Base-by-base conservation (phyloP, 2,888 invertebrate species). In the Tetropium fuscum region DNA sequence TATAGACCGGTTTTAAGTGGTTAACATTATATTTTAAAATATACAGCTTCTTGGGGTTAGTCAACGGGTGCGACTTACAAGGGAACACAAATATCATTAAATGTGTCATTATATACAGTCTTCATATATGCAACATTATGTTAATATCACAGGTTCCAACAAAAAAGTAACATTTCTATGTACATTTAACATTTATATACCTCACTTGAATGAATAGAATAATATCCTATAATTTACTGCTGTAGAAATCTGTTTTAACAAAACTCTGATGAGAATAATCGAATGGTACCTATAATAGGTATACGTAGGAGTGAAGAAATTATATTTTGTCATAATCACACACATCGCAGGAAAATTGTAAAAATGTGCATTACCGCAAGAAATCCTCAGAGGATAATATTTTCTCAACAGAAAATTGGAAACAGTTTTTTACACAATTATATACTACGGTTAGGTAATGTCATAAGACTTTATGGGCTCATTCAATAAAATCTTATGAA, bases 401-500 rank as follows among this genome's bases (percentile, higher is more conserved):
- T 8, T 6, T 16, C 18, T 36, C 18, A 36, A 16, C 6, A 13
- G 11, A 34, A 20, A 13, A 11, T 32, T 45, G 38, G 48, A 44
- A 53, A 41, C 54, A 49, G 49, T 53, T 56, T 61, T 44, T 48
- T 27, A 11, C 3, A 5, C 15, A 27, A 22, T 48, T 8, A 55
- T 11, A 43, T 4, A 3, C 19, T n/a, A 11, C n/a, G 19, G 20
- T 40, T 8, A 5, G 19, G 25, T 32, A 44, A 53, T 11, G 60
- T 63, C 65, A 68, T 66, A 69, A 70, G 74, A 74, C 74, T 76
- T 75, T 73, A 76, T 66, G 76, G 78, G 78, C 77, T 78, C 78
- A 76, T 70, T 49, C 41, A 62, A 74, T 75, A 74, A 74, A 76
- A 75, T 72, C 73, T 69, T 69, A 71, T 61, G 62, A 66, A 60